phyloP scores from a whole-genome alignment of 2,113 vertebrate species.

The Turnix velox region DNA sequence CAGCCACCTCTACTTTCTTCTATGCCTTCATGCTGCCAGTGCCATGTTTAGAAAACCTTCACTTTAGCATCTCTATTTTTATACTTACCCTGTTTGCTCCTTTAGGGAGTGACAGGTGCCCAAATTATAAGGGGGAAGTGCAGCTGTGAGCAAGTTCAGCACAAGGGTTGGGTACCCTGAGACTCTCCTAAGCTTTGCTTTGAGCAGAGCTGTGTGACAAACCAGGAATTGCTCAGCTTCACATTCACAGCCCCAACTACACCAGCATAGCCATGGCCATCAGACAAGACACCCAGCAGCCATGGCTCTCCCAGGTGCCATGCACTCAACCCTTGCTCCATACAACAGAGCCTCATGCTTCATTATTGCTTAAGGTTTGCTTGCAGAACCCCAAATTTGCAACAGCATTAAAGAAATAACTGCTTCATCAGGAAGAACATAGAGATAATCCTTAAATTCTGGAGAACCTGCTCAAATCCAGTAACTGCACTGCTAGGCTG shows the following conservation, averaged over 20 bases:
- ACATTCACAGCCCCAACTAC: rapidly evolving
- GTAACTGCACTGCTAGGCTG: not conserved
- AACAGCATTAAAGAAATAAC: not conserved
- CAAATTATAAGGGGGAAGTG: not conserved
- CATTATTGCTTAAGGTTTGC: not conserved
- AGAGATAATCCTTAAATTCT: not conserved
- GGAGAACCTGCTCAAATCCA: not conserved
- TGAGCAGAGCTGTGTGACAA: not conserved
- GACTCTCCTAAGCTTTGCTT: not conserved
- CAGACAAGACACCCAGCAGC: not conserved
- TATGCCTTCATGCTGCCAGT: not conserved
- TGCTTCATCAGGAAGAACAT: not conserved
- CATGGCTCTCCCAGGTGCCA: rapidly evolving
- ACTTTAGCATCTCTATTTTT: not conserved
- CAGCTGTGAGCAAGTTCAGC: not conserved
- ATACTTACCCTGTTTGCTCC: not conserved
- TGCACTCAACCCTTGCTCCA: not conserved
- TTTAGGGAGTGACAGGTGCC: not conserved
- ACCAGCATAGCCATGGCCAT: rapidly evolving
- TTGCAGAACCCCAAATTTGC: not conserved
- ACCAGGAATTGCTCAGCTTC: not conserved
- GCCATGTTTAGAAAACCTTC: not conserved
- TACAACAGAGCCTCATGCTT: not conserved
- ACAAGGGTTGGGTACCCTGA: rapidly evolving
- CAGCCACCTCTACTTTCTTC: not conserved